Evolutionary conservation across 2,888 invertebrate species (phyloP), one percentile per base, ranked within the genome.

Genomic region (Spialia ferax): DNA sequence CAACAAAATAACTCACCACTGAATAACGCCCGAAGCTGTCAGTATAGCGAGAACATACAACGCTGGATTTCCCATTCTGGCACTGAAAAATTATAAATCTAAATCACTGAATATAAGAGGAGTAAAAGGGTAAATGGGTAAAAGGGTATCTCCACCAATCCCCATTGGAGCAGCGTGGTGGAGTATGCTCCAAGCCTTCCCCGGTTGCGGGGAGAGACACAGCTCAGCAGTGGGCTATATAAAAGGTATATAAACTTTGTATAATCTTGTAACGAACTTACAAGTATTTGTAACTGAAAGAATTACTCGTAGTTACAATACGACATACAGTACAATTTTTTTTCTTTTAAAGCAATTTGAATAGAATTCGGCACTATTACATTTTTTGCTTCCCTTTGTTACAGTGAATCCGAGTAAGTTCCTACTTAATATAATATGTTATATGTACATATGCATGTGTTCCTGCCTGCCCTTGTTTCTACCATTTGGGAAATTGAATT

Each of bases 41-140:
- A 91, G 71, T 66, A 84, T 76, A 74, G 84, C 76, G 82, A 73
- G 69, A 84, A 79, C 80, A 74, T 77, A 83, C 64, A 84, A 48
- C 69, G 76, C 71, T 69, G 80, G 70, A 74, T 78, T 83, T 70
- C 78, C 79, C 75, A 75, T 78, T 87, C 86, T 89, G 75, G 76
- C 87, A 80, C 93, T 93, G 91, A 91, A 91, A 64, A 74, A 75
- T 82, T 76, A 70, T 55, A 66, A 29, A 11, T 35, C 8, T 48
- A 32, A 50, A 59, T 26, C 26, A 26, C n/a, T n/a, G n/a, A n/a
- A n/a, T n/a, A n/a, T n/a, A n/a, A n/a, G n/a, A n/a, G n/a, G n/a
- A n/a, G n/a, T n/a, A n/a, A n/a, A n/a, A n/a, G n/a, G n/a, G n/a
- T n/a, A n/a, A n/a, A n/a, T n/a, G n/a, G n/a, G n/a, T n/a, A n/a